Evolutionary conservation across 2,888 invertebrate species (phyloP).

Genomic region (Drosophila eohydei): DNA sequence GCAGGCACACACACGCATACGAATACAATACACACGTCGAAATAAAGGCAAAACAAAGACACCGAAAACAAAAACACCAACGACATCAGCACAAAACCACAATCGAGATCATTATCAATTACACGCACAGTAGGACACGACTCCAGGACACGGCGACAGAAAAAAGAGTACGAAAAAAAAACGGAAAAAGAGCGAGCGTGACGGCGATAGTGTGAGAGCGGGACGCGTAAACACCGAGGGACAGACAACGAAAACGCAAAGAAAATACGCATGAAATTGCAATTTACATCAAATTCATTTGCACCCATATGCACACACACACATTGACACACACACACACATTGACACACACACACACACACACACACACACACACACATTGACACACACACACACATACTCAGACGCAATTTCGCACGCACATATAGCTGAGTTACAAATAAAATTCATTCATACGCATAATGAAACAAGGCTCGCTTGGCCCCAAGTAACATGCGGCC

Average conservation of each 20-base stretch:
- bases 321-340: constrained; percentile 15
- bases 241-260: constrained; percentile 57
- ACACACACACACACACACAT: constrained; percentile 6
- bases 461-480: constrained; percentile 68
- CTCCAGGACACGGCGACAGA: constrained; percentile 30
- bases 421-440: constrained; percentile 62
- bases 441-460: constrained; percentile 81
- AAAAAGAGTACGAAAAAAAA: constrained; percentile 28
- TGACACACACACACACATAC: neutral
- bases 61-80: constrained; percentile 43
- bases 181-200: constrained; percentile 1
- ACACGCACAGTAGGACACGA: constrained; percentile 80
- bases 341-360: neutral
- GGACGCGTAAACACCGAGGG: neutral
- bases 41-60: constrained; percentile 47
- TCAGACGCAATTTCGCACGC: constrained; percentile 16
- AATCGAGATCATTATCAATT: constrained; percentile 82
- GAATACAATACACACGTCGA: constrained; percentile 35
- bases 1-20: neutral
- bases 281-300: constrained; percentile 82
- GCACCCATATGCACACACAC: constrained; percentile 72
- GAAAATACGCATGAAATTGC: constrained; percentile 82
- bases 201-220: constrained; percentile 10
- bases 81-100: constrained; percentile 68
- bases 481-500: constrained; percentile 55